Conservation (phyloP, 2,113 vertebrate genomes). For the Podarcis muralis region DNA sequence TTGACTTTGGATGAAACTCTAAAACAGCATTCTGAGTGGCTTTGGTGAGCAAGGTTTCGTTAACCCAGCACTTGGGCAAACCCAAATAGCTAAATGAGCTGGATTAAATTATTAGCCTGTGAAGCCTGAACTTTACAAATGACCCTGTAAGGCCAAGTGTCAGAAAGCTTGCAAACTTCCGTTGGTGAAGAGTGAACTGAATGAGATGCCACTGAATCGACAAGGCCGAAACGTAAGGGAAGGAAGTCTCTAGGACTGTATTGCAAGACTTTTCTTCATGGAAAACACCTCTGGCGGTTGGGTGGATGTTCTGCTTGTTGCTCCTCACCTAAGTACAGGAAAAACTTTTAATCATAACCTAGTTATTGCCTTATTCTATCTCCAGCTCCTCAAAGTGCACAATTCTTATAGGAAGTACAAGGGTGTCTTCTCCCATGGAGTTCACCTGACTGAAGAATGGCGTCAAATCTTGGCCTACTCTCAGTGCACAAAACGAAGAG, state of each 20-base stretch:
- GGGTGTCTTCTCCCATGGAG: slow-evolving; percentile 17
- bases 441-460: slow-evolving; percentile 35
- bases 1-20: slow-evolving; percentile 42
- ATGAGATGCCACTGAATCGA: slow-evolving; percentile 32
- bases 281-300: slow-evolving; percentile 25
- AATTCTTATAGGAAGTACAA: slow-evolving; percentile 38
- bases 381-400: slow-evolving; percentile 44
- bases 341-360: slow-evolving; percentile 21
- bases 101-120: slow-evolving; percentile 54
- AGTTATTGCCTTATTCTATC: slow-evolving; percentile 31
- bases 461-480: slow-evolving; percentile 25
- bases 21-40: slow-evolving; percentile 45
- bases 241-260: slow-evolving; percentile 44
- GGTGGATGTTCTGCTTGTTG: slow-evolving; percentile 35
- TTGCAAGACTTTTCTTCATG: slow-evolving; percentile 43
- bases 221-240: slow-evolving; percentile 38
- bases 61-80: slow-evolving; percentile 39
- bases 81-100: slow-evolving; percentile 54
- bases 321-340: background rate
- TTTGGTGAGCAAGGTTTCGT: slow-evolving; percentile 46
- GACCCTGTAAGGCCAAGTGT: slow-evolving; percentile 28
- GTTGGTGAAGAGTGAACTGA: slow-evolving; percentile 22
- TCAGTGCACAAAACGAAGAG: background rate
- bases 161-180: slow-evolving; percentile 42
- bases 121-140: slow-evolving; percentile 34